A percentile compares a stretch with the other conserved stretches of the same genome.
Conservation (phyloP, 2,888 invertebrate species). For the Drosophila mercatorum region DNA sequence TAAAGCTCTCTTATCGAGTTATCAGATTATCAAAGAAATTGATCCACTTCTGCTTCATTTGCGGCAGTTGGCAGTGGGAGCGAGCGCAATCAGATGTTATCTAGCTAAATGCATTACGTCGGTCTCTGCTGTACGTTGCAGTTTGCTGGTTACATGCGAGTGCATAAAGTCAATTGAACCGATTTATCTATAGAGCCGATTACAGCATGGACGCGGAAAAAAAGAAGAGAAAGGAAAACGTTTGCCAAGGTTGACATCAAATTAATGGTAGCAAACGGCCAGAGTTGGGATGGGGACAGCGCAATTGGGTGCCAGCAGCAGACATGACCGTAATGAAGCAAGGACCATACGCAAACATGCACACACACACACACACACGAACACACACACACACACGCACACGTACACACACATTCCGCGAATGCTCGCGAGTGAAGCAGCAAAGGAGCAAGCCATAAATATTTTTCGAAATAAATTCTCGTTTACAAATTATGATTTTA, state of each 20-base stretch:
- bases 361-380: slow-evolving; percentile 18
- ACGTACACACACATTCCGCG: slow-evolving; percentile 54
- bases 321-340: slow-evolving; percentile 68
- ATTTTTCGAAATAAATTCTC: slow-evolving; percentile 81
- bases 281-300: slow-evolving; percentile 17
- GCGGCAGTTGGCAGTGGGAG: background rate
- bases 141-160: slow-evolving; percentile 25
- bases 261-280: slow-evolving; percentile 53
- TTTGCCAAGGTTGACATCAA: slow-evolving; percentile 54
- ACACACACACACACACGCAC: background rate
- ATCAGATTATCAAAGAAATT: slow-evolving; percentile 1
- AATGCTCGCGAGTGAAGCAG: slow-evolving; percentile 43
- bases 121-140: background rate
- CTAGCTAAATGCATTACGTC: slow-evolving; percentile 17
- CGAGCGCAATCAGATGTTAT: slow-evolving; percentile 24
- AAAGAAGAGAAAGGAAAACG: slow-evolving; percentile 22
- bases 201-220: slow-evolving; percentile 32
- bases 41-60: slow-evolving; percentile 1
- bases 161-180: slow-evolving; percentile 57
- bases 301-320: slow-evolving; percentile 53
- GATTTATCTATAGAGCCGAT: slow-evolving; percentile 48
- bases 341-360: background rate
- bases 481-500: slow-evolving; percentile 82
- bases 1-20: background rate
- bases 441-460: slow-evolving; percentile 70